phyloP scores from a whole-genome alignment of 2,797 vertebrate genomes.

The Pangasius krempfi region DNA sequence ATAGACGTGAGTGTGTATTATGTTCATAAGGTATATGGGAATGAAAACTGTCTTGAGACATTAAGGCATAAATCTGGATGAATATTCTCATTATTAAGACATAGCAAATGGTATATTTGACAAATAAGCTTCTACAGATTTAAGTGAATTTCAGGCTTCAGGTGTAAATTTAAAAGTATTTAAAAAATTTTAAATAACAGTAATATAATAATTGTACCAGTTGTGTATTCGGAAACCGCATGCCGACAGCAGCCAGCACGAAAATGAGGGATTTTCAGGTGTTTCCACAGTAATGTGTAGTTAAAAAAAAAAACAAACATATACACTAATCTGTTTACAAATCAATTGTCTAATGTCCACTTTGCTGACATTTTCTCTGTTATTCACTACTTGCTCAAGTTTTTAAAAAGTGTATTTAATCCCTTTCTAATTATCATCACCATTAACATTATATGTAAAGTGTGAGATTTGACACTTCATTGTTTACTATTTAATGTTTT shows the following conservation, averaged over 20 bases:
- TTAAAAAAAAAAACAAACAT: not conserved
- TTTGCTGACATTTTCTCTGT: too few relatives aligned
- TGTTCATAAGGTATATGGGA: not conserved
- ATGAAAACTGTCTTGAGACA: not conserved
- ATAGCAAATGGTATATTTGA: not conserved
- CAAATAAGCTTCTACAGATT: not conserved
- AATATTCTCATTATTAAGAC: not conserved
- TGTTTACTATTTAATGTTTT: not conserved
- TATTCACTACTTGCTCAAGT: not conserved
- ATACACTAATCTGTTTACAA: not conserved
- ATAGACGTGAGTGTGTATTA: not conserved
- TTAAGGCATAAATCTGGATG: too few relatives aligned
- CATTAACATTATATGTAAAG: not conserved
- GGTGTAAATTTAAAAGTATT: not conserved
- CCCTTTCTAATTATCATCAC: not conserved
- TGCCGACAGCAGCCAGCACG: not conserved
- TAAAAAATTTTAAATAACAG: too few relatives aligned
- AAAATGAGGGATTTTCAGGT: not conserved
- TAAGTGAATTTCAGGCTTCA: not conserved
- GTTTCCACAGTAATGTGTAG: not conserved
- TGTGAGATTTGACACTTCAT: not conserved
- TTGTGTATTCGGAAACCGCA: not conserved
- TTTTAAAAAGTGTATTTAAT: not conserved
- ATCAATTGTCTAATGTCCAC: not conserved
- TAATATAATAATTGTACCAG: not conserved